Evolutionary conservation across 2,113 vertebrate species (phyloP), one percentile per base, ranked within the genome.

Genomic region (Antigone vipio): DNA sequence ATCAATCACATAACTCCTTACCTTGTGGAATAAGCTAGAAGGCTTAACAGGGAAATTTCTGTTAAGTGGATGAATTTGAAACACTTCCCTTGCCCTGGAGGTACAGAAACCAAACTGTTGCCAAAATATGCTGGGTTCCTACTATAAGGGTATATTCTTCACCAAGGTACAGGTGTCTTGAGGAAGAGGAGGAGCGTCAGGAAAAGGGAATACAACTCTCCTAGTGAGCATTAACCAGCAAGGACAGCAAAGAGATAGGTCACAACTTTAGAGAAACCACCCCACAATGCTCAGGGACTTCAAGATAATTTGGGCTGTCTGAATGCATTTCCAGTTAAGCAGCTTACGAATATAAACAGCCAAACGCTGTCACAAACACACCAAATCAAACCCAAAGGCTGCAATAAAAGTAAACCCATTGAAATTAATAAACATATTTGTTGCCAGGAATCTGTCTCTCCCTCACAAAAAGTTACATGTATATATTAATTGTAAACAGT

Each of bases 81-180:
- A 79, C 10, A 13, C 47, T 9, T 58, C 21, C 27, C 12, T 45
- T 40, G 30, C 16, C 15, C 16, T n/a, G n/a, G 9, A 38, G n/a
- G 10, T 16, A 58, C 6, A 62, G 35, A 77, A 77, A 73, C 9
- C 32, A 59, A 59, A 23, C 47, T 24, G 9, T 3, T 63, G 53
- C 76, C 32, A 23, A 77, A 62, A 5, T 8, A 40, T 15, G 8
- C 32, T 38, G 12, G 13, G 15, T 32, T 83, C 15, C 27, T 40
- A 3, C 30, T 12, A 2, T 0, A 40, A 38, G 4, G 4, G 5
- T 34, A 12, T 40, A 42, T 18, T 82, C 21, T 27, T 21, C 64
- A 78, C 4, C 5, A 35, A 35, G 6, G 7, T 21, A 16, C 62
- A 55, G n/a, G 20, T 74, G 4, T 12, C 15, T 11, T 29, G 26